Percentiles rank a stretch among this genome's conserved stretches.
Conservation (phyloP, 2,113 vertebrate species). For the Protobothrops flavoviridis region DNA sequence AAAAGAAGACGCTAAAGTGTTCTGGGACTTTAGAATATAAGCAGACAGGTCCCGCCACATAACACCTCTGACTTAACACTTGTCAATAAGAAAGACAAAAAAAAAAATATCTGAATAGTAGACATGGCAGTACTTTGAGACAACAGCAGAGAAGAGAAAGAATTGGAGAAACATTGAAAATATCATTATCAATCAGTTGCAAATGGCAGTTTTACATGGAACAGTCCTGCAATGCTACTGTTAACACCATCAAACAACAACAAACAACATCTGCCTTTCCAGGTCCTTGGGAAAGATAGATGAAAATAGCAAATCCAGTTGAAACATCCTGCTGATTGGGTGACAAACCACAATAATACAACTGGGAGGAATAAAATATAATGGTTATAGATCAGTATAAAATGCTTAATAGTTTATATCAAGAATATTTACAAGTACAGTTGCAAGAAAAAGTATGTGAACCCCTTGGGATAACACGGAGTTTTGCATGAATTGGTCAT, state of each 20-base stretch:
- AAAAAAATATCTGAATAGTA: background rate
- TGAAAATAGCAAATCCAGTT: background rate
- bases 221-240: background rate
- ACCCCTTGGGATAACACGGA: too few relatives aligned
- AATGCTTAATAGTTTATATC: conserved; percentile 22
- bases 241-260: background rate
- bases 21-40: background rate
- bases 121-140: background rate
- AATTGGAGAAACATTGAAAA: background rate
- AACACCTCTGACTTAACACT: background rate
- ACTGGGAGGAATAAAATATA: background rate
- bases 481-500: too few relatives aligned
- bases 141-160: background rate
- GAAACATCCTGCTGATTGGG: background rate
- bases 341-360: background rate
- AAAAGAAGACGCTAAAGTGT: background rate
- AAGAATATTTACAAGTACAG: accelerated
- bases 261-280: background rate
- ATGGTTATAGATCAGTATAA: conserved; percentile 14
- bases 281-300: background rate
- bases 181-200: background rate
- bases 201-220: background rate
- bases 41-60: background rate
- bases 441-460: too few relatives aligned
- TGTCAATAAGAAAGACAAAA: background rate